Evolutionary conservation across 2,888 invertebrate genomes (phyloP).

Genomic region (Gisinianus flammeolus): DNA sequence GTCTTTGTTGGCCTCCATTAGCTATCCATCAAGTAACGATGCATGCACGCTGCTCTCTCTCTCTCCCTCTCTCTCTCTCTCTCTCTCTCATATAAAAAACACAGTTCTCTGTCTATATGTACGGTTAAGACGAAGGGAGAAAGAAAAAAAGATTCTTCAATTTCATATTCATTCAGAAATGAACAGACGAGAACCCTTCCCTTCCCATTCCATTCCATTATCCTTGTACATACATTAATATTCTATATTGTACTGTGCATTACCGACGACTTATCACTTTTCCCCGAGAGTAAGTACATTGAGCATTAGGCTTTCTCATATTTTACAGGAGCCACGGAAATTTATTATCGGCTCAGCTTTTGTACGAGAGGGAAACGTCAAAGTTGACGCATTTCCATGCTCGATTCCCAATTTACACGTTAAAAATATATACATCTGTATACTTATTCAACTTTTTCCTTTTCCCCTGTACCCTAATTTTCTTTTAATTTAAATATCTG

Average conservation of each 20-base stretch:
- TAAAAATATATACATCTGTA: too few species aligned
- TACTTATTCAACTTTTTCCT: too few species aligned
- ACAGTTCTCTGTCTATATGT: too few species aligned
- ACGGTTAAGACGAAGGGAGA: slow-evolving; percentile 25
- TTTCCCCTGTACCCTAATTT: background rate
- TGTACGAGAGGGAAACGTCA: too few species aligned
- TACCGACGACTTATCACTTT: slow-evolving; percentile 25
- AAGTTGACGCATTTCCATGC: too few species aligned
- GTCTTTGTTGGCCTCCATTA: slow-evolving; percentile 59
- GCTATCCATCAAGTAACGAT: slow-evolving; percentile 56
- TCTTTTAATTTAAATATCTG: background rate
- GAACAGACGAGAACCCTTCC: slow-evolving; percentile 34
- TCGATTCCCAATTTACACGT: too few species aligned
- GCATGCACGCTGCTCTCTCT: slow-evolving; percentile 37
- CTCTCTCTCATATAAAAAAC: too few species aligned
- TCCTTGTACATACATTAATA: slow-evolving; percentile 3
- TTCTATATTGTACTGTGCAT: slow-evolving; percentile 5
- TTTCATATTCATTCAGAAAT: slow-evolving; percentile 37
- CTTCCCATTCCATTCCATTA: slow-evolving; percentile 28
- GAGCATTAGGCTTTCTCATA: too few species aligned
- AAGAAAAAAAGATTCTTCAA: slow-evolving; percentile 32
- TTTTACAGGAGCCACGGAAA: too few species aligned
- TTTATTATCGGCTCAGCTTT: too few species aligned
- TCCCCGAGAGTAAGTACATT: too few species aligned
- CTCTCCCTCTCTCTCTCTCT: slow-evolving; percentile 1